phyloP scores from a whole-genome alignment of 2,888 invertebrate species.

The Callyntrura sp. region DNA sequence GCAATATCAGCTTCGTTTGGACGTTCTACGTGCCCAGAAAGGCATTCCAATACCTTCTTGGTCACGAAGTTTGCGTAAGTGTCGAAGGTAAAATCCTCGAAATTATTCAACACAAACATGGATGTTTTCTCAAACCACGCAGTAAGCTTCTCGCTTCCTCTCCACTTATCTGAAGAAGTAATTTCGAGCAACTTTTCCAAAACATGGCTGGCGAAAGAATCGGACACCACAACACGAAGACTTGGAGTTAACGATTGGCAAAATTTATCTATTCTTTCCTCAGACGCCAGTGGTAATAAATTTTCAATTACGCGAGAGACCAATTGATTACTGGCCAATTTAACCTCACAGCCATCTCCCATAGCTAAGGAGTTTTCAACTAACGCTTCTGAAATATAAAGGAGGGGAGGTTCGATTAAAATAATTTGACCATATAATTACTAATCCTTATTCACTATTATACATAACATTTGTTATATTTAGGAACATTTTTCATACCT shows the following conservation, averaged over 20 bases:
- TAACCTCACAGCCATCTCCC: constrained; percentile 90
- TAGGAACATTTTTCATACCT: too few species aligned
- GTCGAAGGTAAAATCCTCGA: constrained; percentile 90
- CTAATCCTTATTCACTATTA: too few species aligned
- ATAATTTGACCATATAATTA: too few species aligned
- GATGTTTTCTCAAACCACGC: constrained; percentile 90
- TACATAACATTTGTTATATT: too few species aligned
- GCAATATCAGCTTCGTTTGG: constrained; percentile 50
- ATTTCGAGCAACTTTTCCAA: constrained; percentile 89
- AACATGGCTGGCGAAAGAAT: constrained; percentile 93
- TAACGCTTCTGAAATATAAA: constrained; percentile 89
- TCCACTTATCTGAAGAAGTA: constrained; percentile 84
- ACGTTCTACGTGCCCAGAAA: constrained; percentile 88
- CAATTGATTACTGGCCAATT: constrained; percentile 92
- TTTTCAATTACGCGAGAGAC: constrained; percentile 92
- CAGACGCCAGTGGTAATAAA: constrained; percentile 89
- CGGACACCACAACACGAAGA: constrained; percentile 90
- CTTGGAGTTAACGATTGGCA: constrained; percentile 89
- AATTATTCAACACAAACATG: constrained; percentile 92
- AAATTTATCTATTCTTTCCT: constrained; percentile 89
- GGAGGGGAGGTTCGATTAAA: too few species aligned
- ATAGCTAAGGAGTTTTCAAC: constrained; percentile 92
- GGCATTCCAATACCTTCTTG: constrained; percentile 90
- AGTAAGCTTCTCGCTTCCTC: constrained; percentile 86
- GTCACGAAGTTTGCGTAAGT: constrained; percentile 92